Percentiles rank a stretch among this genome's conserved stretches.
Conservation (phyloP, 2,888 invertebrate species). For the Acleris holmiana region DNA sequence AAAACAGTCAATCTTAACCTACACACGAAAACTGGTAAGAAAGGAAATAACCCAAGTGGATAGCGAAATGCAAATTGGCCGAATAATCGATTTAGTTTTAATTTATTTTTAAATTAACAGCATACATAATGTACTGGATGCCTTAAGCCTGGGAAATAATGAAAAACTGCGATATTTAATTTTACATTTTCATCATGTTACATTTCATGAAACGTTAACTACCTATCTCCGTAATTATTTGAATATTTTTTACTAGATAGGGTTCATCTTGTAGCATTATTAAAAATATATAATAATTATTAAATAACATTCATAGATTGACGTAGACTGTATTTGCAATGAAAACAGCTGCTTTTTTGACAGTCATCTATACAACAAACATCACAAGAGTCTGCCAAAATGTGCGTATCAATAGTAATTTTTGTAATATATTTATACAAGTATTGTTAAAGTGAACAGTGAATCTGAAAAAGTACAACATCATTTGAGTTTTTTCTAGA, state of each 20-base stretch:
- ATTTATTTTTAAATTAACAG: too few species aligned
- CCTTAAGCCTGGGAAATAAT: too few species aligned
- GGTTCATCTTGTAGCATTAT: too few species aligned
- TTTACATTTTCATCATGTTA: too few species aligned
- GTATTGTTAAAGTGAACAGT: constrained; percentile 21
- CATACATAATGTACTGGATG: too few species aligned
- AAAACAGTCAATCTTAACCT: not conserved
- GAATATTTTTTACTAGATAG: too few species aligned
- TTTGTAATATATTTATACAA: constrained; percentile 17
- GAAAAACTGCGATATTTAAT: too few species aligned
- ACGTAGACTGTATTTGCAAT: not conserved
- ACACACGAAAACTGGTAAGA: not conserved
- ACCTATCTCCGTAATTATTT: too few species aligned
- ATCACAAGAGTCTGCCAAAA: constrained; percentile 37
- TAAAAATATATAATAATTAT: too few species aligned
- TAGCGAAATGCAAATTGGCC: constrained; percentile 18
- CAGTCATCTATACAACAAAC: constrained; percentile 33
- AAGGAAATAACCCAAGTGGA: not conserved
- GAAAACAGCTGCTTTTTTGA: constrained; percentile 17
- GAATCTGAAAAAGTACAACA: constrained; percentile 36
- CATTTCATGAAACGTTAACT: too few species aligned
- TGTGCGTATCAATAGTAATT: constrained; percentile 30
- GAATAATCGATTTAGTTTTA: not conserved
- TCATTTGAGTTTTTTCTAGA: constrained; percentile 10
- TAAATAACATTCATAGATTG: not conserved